These are phyloP conservation scores for Hylomyscus alleni DNA, from an alignment of 2,797 vertebrate species.

Conservation along the genomic window DNA sequence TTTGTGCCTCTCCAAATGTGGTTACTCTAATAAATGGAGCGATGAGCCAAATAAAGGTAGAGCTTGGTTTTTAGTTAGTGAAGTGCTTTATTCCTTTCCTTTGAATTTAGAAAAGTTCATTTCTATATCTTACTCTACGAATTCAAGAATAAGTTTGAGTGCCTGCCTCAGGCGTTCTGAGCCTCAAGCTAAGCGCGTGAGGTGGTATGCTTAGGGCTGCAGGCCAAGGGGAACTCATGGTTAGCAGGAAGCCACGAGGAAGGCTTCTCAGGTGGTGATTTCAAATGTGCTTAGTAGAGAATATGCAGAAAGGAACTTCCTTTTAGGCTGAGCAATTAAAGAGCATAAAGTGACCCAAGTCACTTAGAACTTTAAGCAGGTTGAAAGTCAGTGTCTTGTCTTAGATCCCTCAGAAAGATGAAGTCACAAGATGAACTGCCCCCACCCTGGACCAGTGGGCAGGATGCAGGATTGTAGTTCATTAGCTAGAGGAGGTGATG, in stretches of 20 bases:
- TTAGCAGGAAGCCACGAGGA: neutral
- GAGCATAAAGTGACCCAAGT: neutral
- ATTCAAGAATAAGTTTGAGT: neutral
- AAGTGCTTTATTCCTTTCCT: slow-evolving; percentile 44
- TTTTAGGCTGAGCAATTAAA: neutral
- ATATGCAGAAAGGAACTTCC: neutral
- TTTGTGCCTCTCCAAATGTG: slow-evolving; percentile 85
- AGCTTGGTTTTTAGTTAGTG: slow-evolving; percentile 74
- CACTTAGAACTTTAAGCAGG: neutral
- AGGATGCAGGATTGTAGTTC: neutral
- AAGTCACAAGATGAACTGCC: neutral
- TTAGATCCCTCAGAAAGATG: neutral
- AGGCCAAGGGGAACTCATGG: neutral
- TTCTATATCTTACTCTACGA: neutral
- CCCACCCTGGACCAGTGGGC: neutral
- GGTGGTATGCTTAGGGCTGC: neutral
- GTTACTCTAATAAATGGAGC: slow-evolving; percentile 88
- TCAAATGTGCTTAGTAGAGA: neutral
- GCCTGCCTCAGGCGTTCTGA: neutral
- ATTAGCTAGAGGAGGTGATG: neutral
- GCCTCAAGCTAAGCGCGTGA: neutral
- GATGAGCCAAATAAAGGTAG: slow-evolving; percentile 80
- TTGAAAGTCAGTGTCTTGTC: slow-evolving; percentile 7
- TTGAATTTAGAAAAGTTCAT: neutral
- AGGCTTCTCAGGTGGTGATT: neutral